Evolutionary conservation across 1,140 invertebrate species (phyloP), one percentile per base, ranked within the genome.

Genomic region (Nilaparvata lugens): DNA sequence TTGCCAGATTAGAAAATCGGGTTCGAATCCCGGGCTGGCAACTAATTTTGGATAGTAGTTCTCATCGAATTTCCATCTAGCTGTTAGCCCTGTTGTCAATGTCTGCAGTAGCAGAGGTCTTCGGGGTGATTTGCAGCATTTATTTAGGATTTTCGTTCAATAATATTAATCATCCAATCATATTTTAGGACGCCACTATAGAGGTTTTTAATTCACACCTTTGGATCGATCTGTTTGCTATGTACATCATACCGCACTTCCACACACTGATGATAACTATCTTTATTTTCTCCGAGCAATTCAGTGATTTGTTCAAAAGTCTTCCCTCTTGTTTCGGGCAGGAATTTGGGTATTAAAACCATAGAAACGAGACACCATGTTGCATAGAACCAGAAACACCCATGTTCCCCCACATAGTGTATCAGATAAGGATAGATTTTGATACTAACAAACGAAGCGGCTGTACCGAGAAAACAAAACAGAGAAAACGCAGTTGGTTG

Each of bases 241-340:
- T 11, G 2, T 11, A 35, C 31, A 35, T 35, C 31, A 35, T 11
- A 35, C 3, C 9, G 2, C 31, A 11, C 31, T 43, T 60, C 18
- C 16, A 45, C n/a, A 18, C 16, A 21, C 42, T 60, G 48, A 9
- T 24, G 21, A 31, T n/a, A 38, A 11, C 13, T 24, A 52, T 60
- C 25, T 3, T 28, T 31, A 5, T 60, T 48, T 6, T 21, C 28
- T 25, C 53, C 53, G 13, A 60, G 31, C n/a, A 60, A 21, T 38
- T 40, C 53, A n/a, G 62, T 42, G 18, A 64, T 64, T 28, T 48
- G 31, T 52, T 64, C 52, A 16, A 43, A 59, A 45, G 52, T 40
- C 23, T 58, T 61, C 6, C 60, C 60, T 38, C 58, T 64, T 13
- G 63, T 64, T 43, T 64, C 63, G 4, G 63, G 63, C 28, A 64